Percentiles rank a stretch among this genome's conserved stretches.
Evolutionary conservation across 2,888 invertebrate species (phyloP).

Genomic region (Crematogaster levior): DNA sequence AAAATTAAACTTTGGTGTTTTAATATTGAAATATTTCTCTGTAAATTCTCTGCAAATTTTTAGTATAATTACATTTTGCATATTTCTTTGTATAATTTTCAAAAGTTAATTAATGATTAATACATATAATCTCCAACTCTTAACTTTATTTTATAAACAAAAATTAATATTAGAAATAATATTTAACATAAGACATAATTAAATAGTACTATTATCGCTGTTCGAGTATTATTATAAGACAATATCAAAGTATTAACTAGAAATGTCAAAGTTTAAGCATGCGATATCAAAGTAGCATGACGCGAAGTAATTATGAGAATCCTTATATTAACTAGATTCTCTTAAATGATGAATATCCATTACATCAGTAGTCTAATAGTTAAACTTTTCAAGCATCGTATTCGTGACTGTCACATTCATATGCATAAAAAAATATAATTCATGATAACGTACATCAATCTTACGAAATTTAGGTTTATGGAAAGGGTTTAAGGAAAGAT

Average conservation of each 20-base stretch:
- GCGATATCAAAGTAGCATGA: constrained; percentile 9
- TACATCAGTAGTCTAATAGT: not conserved
- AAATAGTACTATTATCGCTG: not conserved
- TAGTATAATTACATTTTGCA: not conserved
- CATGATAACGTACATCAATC: not conserved
- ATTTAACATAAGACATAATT: not conserved
- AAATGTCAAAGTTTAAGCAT: constrained; percentile 5
- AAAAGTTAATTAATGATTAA: not conserved
- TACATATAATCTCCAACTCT: not conserved
- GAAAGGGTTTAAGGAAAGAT: no score
- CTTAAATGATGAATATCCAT: not conserved
- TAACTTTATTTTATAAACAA: not conserved
- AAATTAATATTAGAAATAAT: not conserved
- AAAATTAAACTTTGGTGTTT: not conserved
- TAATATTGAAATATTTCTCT: not conserved
- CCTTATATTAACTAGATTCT: constrained; percentile 2
- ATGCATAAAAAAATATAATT: not conserved
- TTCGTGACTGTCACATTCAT: not conserved
- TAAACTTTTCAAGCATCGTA: not conserved
- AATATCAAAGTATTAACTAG: not conserved
- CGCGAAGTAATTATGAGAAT: constrained; percentile 1
- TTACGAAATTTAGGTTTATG: not conserved
- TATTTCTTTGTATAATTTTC: not conserved
- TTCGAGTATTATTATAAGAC: not conserved
- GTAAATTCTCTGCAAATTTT: not conserved